phyloP scores from a whole-genome alignment of 2,113 vertebrate species.

The Psephotus haematonotus region DNA sequence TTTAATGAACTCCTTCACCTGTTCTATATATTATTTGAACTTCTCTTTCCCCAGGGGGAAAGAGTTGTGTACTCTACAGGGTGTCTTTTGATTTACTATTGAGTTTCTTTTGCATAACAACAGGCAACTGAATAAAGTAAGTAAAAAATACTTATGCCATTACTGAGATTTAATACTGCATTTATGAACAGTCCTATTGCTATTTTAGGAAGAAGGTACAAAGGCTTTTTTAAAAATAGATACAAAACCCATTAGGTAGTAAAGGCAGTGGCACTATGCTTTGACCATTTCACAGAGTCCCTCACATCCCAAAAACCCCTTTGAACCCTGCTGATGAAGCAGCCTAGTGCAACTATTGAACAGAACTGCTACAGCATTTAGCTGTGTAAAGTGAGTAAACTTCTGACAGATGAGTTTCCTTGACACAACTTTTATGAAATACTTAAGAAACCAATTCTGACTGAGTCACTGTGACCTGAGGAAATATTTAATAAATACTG shows the following conservation, averaged over 20 bases:
- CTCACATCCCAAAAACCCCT: background rate
- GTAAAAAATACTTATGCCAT: background rate
- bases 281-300: background rate
- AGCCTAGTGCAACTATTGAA: background rate
- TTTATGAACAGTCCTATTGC: background rate
- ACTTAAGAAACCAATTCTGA: background rate
- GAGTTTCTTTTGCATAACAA: background rate
- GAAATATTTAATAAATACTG: constrained; percentile 10
- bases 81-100: background rate
- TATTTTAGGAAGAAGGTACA: constrained; percentile 11
- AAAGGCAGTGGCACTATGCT: background rate
- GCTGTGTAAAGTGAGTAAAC: background rate
- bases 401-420: background rate
- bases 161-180: background rate
- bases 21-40: background rate
- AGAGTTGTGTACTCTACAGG: background rate
- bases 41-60: background rate
- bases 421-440: constrained; percentile 13
- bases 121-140: background rate
- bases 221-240: constrained; percentile 10
- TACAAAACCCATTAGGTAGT: background rate
- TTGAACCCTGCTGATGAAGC: background rate
- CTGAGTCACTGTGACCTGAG: background rate
- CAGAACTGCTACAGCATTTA: background rate
- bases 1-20: constrained; percentile 15